Evolutionary conservation across 1,140 invertebrate species (phyloP).

Genomic region (Brachionus sp.): DNA sequence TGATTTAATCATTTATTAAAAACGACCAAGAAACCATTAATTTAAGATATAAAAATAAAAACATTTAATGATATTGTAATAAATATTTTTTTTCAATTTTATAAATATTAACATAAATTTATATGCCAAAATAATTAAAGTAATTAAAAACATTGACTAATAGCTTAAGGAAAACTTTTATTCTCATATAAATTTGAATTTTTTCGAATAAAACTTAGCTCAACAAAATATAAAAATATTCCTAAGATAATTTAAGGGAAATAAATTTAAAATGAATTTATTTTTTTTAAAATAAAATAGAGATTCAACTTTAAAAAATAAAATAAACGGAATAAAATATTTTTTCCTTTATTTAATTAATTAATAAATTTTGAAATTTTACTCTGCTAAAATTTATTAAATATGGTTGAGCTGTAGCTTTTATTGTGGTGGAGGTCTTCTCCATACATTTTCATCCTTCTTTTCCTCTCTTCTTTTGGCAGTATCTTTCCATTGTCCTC

Average conservation of each 20-base stretch:
- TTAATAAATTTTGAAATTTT: slow-evolving; percentile 30
- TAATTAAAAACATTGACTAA: too few species aligned
- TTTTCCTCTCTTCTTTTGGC: slow-evolving; percentile 12
- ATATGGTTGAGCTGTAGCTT: not conserved
- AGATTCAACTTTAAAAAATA: not conserved
- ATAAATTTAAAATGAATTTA: not conserved
- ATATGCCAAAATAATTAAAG: too few species aligned
- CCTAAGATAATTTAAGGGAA: not conserved
- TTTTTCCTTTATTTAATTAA: not conserved
- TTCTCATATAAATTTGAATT: too few species aligned
- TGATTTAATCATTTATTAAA: too few species aligned
- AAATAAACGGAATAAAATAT: slow-evolving; percentile 1
- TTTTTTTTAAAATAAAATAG: not conserved
- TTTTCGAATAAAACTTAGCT: too few species aligned
- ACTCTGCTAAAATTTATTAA: not conserved
- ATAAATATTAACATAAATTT: too few species aligned
- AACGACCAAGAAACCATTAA: too few species aligned
- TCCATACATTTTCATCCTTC: not conserved
- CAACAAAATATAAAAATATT: too few species aligned
- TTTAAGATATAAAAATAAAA: too few species aligned
- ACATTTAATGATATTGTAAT: too few species aligned
- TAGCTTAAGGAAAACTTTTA: too few species aligned
- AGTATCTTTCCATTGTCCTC: not conserved
- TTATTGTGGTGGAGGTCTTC: not conserved
- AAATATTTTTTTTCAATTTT: too few species aligned